These are phyloP conservation scores for Trachythela sp. DNA, from an alignment of 64 coral and sea anemone species.

Conservation along the genomic window DNA sequence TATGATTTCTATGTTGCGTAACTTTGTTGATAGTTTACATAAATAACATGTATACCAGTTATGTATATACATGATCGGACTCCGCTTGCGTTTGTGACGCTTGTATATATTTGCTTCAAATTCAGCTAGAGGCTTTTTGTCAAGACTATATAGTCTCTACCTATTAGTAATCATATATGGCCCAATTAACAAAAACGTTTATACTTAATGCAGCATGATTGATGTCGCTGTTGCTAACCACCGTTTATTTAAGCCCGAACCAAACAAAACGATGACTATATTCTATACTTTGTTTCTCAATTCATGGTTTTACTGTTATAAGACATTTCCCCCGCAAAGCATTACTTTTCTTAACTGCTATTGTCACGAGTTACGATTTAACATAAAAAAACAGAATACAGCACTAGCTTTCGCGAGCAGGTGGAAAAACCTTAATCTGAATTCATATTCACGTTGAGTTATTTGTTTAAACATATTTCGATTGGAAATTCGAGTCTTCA, in stretches of 20 bases:
- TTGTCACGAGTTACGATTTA: not conserved
- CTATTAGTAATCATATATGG: not conserved
- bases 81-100: not conserved
- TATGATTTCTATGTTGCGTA: not conserved
- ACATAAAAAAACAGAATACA: not conserved
- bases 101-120: not conserved
- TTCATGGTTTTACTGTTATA: not conserved
- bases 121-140: not conserved
- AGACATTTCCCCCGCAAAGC: not conserved
- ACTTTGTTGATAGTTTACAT: not conserved
- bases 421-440: not conserved
- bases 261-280: not conserved
- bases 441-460: not conserved
- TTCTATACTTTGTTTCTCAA: not conserved
- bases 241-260: not conserved
- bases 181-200: conserved; percentile 1
- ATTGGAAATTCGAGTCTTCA: not conserved
- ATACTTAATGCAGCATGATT: not conserved
- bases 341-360: not conserved
- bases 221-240: not conserved
- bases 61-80: not conserved
- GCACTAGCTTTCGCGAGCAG: not conserved
- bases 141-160: not conserved
- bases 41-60: not conserved
- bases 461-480: conserved; percentile 12